These are phyloP conservation scores for Poecile montanus DNA, from an alignment of 2,797 vertebrate genomes.

Conservation along the genomic window DNA sequence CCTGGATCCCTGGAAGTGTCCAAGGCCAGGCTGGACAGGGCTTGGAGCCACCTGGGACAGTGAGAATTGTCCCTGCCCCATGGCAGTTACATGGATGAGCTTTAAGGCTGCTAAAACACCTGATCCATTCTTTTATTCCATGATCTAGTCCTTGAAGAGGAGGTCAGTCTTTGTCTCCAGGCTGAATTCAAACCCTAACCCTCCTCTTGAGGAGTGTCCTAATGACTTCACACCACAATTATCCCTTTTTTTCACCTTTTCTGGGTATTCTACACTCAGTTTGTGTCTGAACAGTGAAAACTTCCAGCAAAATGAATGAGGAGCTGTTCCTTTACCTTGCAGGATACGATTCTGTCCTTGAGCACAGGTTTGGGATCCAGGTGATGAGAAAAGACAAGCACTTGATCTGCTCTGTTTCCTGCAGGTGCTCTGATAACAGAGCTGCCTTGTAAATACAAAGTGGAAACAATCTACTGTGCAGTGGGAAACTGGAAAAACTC, in stretches of 20 bases:
- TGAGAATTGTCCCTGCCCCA: neutral
- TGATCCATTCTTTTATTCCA: neutral
- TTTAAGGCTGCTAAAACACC: neutral
- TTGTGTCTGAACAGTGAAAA: neutral
- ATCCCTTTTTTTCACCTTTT: neutral
- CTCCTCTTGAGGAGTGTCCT: accelerated
- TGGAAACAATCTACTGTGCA: neutral
- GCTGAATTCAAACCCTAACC: neutral
- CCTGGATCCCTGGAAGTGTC: neutral
- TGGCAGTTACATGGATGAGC: neutral
- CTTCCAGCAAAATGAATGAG: neutral
- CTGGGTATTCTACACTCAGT: neutral
- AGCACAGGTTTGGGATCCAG: neutral
- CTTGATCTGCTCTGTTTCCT: neutral
- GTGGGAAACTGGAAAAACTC: neutral
- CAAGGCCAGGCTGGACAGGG: accelerated
- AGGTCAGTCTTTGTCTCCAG: neutral
- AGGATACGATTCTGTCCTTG: accelerated
- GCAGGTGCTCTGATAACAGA: neutral
- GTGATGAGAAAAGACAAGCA: neutral
- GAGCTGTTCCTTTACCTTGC: neutral
- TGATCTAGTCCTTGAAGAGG: neutral
- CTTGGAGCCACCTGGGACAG: accelerated
- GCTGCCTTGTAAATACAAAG: neutral
- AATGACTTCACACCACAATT: neutral